These are phyloP conservation scores for Sturmia bella DNA, from an alignment of 2,888 invertebrate species.

Conservation along the genomic window DNA sequence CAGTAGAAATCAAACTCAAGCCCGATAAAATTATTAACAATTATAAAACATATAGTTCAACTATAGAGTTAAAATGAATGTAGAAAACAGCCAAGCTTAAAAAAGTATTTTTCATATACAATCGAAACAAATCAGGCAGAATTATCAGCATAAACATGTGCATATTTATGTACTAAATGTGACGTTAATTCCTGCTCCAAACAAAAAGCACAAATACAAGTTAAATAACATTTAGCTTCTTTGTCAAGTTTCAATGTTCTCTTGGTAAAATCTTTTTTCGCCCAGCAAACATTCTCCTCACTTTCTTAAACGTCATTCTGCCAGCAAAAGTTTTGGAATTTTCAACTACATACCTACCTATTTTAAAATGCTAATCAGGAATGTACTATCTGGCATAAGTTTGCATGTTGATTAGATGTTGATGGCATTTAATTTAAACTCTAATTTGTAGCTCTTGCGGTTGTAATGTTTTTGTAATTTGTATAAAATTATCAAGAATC, in stretches of 20 bases:
- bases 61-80: too few relatives aligned
- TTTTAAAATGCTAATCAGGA: slow-evolving; percentile 61
- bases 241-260: background rate
- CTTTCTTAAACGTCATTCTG: background rate
- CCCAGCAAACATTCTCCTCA: background rate
- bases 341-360: background rate
- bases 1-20: too few relatives aligned
- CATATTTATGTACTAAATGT: too few relatives aligned
- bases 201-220: too few relatives aligned
- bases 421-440: slow-evolving; percentile 18
- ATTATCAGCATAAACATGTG: too few relatives aligned
- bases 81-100: too few relatives aligned
- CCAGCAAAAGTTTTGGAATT: slow-evolving; percentile 17
- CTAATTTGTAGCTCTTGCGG: slow-evolving; percentile 29
- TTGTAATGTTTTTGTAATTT: slow-evolving; percentile 43
- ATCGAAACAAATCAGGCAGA: too few relatives aligned
- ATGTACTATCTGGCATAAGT: background rate
- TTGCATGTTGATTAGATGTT: background rate
- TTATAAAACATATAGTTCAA: too few relatives aligned
- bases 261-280: slow-evolving; percentile 6
- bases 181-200: too few relatives aligned
- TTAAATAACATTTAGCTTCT: too few relatives aligned
- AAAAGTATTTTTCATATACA: too few relatives aligned
- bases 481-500: slow-evolving; percentile 63
- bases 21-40: too few relatives aligned